Conservation (phyloP, 2,113 vertebrate species). For the Ageneiosus marmoratus region DNA sequence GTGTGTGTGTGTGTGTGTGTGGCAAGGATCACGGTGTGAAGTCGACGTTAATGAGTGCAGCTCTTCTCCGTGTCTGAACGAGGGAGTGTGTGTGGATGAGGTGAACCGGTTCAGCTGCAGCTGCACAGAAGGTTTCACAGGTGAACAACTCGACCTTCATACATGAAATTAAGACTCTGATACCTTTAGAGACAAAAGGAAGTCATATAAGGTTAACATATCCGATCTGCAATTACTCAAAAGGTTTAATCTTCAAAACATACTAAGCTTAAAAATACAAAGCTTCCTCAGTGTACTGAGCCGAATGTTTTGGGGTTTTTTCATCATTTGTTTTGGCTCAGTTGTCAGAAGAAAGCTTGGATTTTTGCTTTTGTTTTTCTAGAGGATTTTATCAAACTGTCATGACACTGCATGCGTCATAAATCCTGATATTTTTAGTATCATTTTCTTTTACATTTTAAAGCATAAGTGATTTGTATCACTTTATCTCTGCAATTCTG, state of each 20-base stretch:
- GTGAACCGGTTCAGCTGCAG: slow-evolving; percentile 82
- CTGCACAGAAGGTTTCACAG: slow-evolving; percentile 83
- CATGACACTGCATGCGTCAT: background rate
- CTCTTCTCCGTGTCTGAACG: slow-evolving; percentile 88
- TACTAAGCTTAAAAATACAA: background rate
- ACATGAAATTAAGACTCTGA: slow-evolving; percentile 2
- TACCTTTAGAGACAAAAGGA: background rate
- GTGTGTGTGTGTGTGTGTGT: slow-evolving; percentile 28
- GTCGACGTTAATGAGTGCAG: slow-evolving; percentile 88
- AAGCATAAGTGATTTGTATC: background rate
- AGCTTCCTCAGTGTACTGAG: background rate
- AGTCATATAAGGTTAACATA: background rate
- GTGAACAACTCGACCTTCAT: slow-evolving; percentile 63
- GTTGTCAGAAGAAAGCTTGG: background rate
- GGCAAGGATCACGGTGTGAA: slow-evolving; percentile 83
- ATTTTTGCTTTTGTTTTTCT: background rate
- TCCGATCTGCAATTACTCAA: background rate
- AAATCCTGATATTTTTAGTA: background rate
- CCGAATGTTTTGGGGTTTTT: background rate
- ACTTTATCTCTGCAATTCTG: background rate
- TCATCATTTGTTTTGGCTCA: background rate
- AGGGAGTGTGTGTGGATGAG: slow-evolving; percentile 83
- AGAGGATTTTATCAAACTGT: background rate
- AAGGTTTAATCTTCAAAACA: background rate
- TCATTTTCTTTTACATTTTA: background rate